phyloP scores from a whole-genome alignment of 2,888 invertebrate species.

The Lydus trimaculatus region DNA sequence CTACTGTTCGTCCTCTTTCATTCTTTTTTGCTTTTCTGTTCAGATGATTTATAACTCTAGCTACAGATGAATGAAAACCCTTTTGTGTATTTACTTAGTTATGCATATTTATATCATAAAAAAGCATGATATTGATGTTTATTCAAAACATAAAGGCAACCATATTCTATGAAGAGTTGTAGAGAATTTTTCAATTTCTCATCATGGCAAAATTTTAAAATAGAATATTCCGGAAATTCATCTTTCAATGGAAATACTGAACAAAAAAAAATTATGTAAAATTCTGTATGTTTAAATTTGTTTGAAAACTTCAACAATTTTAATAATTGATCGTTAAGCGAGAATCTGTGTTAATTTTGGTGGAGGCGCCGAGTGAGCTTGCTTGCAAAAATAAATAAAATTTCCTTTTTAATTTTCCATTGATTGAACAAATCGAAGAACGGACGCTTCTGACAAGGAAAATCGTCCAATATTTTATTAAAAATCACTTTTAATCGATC shows the following conservation, averaged over 20 bases:
- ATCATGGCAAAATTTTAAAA: not conserved
- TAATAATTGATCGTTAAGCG: not conserved
- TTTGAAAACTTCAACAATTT: not conserved
- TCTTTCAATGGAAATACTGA: not conserved
- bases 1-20: not conserved
- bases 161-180: not conserved
- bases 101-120: not conserved
- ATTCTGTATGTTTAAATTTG: not conserved
- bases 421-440: not conserved
- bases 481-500: too few species aligned
- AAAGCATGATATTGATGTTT: not conserved
- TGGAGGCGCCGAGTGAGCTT: not conserved
- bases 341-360: not conserved
- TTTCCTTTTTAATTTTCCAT: not conserved
- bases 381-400: not conserved
- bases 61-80: not conserved
- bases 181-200: not conserved
- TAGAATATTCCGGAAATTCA: not conserved
- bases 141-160: not conserved
- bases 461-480: too few species aligned
- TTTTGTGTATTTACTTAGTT: conserved; percentile 4
- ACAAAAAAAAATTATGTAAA: too few species aligned
- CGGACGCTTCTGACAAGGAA: not conserved
- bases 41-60: not conserved
- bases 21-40: not conserved